Conservation (phyloP, 2,888 invertebrate species). For the Coenonympha glycerion region DNA sequence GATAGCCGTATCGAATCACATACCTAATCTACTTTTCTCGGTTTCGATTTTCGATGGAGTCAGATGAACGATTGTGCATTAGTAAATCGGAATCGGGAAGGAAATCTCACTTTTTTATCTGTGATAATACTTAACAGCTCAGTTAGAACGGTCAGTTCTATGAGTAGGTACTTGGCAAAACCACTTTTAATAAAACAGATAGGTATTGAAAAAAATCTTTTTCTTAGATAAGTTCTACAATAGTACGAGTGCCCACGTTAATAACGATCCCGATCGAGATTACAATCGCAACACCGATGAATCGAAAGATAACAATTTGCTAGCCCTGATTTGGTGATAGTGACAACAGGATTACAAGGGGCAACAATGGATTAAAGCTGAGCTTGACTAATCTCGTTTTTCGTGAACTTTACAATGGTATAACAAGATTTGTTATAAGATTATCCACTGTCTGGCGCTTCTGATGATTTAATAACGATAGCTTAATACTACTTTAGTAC, state of each 20-base stretch:
- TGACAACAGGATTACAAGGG: slow-evolving; percentile 59
- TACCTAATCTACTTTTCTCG: slow-evolving; percentile 31
- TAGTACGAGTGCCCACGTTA: background rate
- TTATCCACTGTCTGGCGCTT: slow-evolving; percentile 42
- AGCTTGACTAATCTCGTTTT: slow-evolving; percentile 58
- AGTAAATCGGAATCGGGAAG: background rate
- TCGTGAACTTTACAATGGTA: slow-evolving; percentile 36
- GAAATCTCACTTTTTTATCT: background rate
- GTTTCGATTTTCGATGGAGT: slow-evolving; percentile 22
- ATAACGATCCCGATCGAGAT: slow-evolving; percentile 7
- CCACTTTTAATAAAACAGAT: no score
- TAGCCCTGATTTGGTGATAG: slow-evolving; percentile 37
- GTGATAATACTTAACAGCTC: background rate
- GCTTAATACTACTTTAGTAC: background rate
- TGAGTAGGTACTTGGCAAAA: no score
- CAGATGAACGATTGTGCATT: background rate
- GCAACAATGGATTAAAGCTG: slow-evolving; percentile 52
- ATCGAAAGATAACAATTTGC: slow-evolving; percentile 35
- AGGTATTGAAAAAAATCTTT: background rate
- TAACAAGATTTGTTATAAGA: slow-evolving; percentile 54
- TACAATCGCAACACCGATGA: slow-evolving; percentile 27
- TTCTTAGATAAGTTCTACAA: background rate
- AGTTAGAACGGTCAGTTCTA: no score
- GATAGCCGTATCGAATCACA: slow-evolving; percentile 41
- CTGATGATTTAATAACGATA: slow-evolving; percentile 19